Conservation (phyloP, 2,113 vertebrate species). For the Nannospalax galili region DNA sequence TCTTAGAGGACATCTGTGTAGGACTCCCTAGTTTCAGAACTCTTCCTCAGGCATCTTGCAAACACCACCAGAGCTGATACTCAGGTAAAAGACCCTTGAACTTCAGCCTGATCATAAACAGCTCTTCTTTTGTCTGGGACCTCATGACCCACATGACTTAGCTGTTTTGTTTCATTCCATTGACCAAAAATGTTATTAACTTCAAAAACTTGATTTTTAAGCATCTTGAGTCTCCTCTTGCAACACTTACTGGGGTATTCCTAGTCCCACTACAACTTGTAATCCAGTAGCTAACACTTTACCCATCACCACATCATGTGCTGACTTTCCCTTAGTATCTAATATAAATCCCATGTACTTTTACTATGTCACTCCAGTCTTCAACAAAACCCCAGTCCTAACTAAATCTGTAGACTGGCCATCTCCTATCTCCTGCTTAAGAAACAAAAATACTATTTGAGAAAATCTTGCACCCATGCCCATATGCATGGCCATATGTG, state of each 20-base stretch:
- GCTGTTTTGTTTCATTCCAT: not conserved
- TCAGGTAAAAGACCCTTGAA: not conserved
- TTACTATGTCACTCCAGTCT: not conserved
- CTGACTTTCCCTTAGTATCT: constrained; percentile 4
- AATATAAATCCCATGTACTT: not conserved
- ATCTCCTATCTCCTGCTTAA: not conserved
- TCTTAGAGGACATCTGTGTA: not conserved
- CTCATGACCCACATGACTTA: not conserved
- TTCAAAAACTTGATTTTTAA: not conserved
- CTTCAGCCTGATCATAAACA: not conserved
- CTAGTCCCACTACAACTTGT: not conserved
- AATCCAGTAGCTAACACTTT: not conserved
- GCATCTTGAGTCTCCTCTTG: not conserved
- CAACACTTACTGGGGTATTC: not conserved
- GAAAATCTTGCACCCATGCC: not conserved
- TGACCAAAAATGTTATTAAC: not conserved
- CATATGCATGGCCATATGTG: not conserved
- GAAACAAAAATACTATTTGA: not conserved
- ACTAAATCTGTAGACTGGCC: not conserved
- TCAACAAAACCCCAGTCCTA: not conserved
- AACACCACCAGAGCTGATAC: not conserved
- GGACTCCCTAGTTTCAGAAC: not conserved
- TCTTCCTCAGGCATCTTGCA: not conserved
- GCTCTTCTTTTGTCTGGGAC: not conserved
- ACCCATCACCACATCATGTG: not conserved